These are phyloP conservation scores for Notolepis coatsorum DNA, from an alignment of 2,797 vertebrate species.

Conservation along the genomic window DNA sequence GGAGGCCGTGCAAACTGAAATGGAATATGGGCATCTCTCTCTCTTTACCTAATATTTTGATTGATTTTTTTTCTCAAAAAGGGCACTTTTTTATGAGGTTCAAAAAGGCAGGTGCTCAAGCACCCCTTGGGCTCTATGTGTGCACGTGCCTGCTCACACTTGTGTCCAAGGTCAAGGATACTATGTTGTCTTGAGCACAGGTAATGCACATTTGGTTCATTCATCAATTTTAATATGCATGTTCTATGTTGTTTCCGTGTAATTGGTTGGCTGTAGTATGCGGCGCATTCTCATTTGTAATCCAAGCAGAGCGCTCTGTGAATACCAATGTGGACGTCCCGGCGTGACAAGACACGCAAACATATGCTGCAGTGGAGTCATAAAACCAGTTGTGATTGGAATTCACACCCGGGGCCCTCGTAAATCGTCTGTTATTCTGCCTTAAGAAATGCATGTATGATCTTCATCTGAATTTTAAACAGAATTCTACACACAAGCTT, in stretches of 20 bases:
- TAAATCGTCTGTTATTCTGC: neutral
- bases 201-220: conserved; percentile 50
- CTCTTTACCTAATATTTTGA: no score
- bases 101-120: no score
- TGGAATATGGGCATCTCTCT: no score
- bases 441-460: neutral
- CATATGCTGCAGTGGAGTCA: conserved; percentile 19
- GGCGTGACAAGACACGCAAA: conserved; percentile 38
- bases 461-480: neutral
- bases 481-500: neutral
- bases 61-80: no score
- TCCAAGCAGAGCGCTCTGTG: conserved; percentile 42
- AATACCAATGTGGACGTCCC: conserved; percentile 67
- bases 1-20: no score
- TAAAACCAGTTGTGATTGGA: neutral
- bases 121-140: no score
- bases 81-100: no score
- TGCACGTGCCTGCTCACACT: no score
- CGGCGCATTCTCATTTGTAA: conserved; percentile 28
- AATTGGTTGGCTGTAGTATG: conserved; percentile 74
- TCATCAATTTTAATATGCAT: conserved; percentile 74
- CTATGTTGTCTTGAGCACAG: conserved; percentile 27
- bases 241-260: conserved; percentile 72
- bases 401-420: neutral
- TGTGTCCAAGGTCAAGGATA: neutral